Evolutionary conservation across 2,888 invertebrate species (phyloP), one percentile per base, ranked within the genome.

Genomic region (Gandaritis pyraliata): DNA sequence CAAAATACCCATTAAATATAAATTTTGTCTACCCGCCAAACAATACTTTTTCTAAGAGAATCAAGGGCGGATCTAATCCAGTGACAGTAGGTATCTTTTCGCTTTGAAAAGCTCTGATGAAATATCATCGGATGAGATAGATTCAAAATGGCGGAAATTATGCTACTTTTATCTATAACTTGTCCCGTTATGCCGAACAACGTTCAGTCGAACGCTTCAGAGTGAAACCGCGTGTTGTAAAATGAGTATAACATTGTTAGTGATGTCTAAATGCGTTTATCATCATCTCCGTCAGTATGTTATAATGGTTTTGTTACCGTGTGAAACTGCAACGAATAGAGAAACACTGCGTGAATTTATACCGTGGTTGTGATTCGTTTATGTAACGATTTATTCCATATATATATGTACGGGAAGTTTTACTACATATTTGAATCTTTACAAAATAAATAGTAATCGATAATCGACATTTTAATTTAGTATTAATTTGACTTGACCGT

Each of bases 311-410:
- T 57, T 50, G 53, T 57, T 60, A 61, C 61, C 64, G 61, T 54
- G 60, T 64, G 58, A 50, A 58, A 55, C 64, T 58, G 64, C 50
- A 64, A 64, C 54, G 64, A 64, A 64, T 54, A 64, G 57, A 54
- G 53, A 61, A 60, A 60, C 51, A 64, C 50, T 43, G 46, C 48
- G 59, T 64, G 18, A 64, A 59, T 38, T 55, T 63, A 47, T 51
- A 63, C 45, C 47, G 51, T 47, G 29, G 30, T 58, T 50, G 18
- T 53, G 43, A 39, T 13, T 54, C 65, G 8, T 15, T 33, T 66
- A 45, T 36, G n/a, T 38, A 47, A 11, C 1, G 13, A 45, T 30
- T n/a, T 1, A 46, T n/a, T n/a, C n/a, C 8, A 7, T 8, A 6
- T 15, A 41, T 41, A 15, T 15, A 8, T 33, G 2, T 43, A 43